Base-by-base conservation (phyloP, 2,888 invertebrate species). In the Cordilura impudica region DNA sequence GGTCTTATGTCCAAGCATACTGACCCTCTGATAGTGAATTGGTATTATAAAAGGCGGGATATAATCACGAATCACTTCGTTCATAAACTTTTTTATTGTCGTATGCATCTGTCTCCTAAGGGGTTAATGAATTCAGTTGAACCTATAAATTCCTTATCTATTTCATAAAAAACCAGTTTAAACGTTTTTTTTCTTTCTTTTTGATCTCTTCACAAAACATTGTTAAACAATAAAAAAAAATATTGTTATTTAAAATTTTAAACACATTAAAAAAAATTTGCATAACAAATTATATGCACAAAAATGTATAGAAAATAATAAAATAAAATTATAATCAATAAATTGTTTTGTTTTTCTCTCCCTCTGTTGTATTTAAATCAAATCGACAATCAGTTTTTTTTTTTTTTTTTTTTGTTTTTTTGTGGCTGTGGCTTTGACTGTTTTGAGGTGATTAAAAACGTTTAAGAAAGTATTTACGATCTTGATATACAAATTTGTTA, bases 211-310 rank as follows among this genome's bases (percentile, higher is more conserved):
- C 23, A 14, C 3, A 39, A 39, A 39, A 39, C 35, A 39, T 10
- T 63, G 21, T 63, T 49, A 31, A 51, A 51, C 49, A 49, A 49
- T 49, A 21, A 51, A 63, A 49, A 49, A 63, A 49, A 47, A 47
- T 18, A 14, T 45, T 56, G 12, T 39, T 29, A 16, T 65, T 72
- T 39, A 56, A 61, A 45, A 12, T 60, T 60, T 39, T 12, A 45
- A 39, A 35, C 43, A 65, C 21, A 58, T 47, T 53, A 47, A 35
- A n/a, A n/a, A 54, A 69, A 70, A 78, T 78, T 78, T 78, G 74
- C 78, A 78, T 78, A 70, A 70, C 74, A 78, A 78, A 78, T 78
- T 53, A 74, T 65, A 65, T 78, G 58, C 67, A 63, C 14, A 69
- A 63, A 65, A 73, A 69, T 63, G 19, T 47, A 53, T n/a, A 54